These are phyloP conservation scores for Plebejus anna DNA, from an alignment of 2,888 invertebrate genomes.

Conservation along the genomic window DNA sequence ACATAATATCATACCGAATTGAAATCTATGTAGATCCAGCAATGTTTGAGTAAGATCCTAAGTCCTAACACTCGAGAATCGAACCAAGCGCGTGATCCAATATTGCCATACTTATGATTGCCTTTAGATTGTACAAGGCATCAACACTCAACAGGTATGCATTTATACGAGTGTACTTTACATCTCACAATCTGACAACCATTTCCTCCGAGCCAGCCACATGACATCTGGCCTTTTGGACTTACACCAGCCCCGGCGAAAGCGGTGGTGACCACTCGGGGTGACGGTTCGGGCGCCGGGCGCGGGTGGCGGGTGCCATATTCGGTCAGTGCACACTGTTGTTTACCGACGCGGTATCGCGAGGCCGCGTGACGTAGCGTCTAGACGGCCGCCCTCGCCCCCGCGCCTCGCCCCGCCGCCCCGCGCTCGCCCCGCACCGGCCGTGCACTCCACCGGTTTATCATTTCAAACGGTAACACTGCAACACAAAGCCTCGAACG, in stretches of 20 bases:
- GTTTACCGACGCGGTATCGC: constrained; percentile 80
- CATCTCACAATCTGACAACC: too few species aligned
- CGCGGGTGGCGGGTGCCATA: constrained; percentile 67
- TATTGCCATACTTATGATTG: too few species aligned
- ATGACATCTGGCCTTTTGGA: not conserved
- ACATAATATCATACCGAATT: too few species aligned
- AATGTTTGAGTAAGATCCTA: too few species aligned
- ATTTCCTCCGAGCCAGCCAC: not conserved
- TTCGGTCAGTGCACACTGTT: constrained; percentile 79
- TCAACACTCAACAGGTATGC: too few species aligned
- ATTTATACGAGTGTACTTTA: too few species aligned
- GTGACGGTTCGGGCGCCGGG: constrained; percentile 55
- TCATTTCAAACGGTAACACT: constrained; percentile 73
- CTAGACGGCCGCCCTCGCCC: constrained; percentile 66
- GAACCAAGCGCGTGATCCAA: too few species aligned
- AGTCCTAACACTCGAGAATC: too few species aligned
- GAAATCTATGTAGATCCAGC: too few species aligned
- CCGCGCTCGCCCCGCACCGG: constrained; percentile 50
- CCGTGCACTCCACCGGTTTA: constrained; percentile 75
- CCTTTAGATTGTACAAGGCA: too few species aligned
- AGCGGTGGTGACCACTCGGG: constrained; percentile 43
- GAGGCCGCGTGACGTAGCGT: constrained; percentile 82
- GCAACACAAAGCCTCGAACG: constrained; percentile 53
- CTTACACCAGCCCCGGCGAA: constrained; percentile 24
- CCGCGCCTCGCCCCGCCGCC: constrained; percentile 50